Evolutionary conservation across 2,113 vertebrate genomes (phyloP), one percentile per base, ranked within the genome.

Genomic region (Onychostruthus taczanowskii): DNA sequence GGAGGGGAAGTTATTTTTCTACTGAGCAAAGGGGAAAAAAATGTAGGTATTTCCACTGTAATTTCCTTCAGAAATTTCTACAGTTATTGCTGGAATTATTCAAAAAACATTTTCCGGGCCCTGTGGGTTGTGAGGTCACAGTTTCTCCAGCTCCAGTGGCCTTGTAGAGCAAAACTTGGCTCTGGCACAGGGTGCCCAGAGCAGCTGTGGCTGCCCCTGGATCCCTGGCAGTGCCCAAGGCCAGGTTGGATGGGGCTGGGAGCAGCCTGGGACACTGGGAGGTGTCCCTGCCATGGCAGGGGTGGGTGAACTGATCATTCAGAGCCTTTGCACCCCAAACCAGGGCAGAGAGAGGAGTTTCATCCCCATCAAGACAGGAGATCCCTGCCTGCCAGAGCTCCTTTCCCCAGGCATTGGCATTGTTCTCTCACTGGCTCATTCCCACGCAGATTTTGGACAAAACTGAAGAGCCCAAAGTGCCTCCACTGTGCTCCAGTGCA

Each of bases 51-150:
- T 93, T 84, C 74, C 19, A 52, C 20, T n/a, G 19, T 16, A 3
- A 63, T 84, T 91, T 93, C 46, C 69, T 19, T 84, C 11, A 63
- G 46, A 83, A 92, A 69, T 77, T 72, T 61, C 70, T 61, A 37
- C 28, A 39, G 37, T 15, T 15, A 9, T 72, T 70, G 53, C 33
- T 68, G 49, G 37, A 22, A 26, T 63, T 28, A 56, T 58, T 86
- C 13, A 73, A 50, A 83, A 53, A 28, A 0, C 4, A 10, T 43
- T 74, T 69, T 61, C 33, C 0, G 0, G 23, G 31, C 17, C 1
- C 13, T 59, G 35, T 21, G 17, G 5, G 14, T 73, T 72, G 20
- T 17, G 22, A 5, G 6, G 13, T 76, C 70, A 47, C 53, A n/a
- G 22, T 19, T 87, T 76, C 46, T 76, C 24, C 84, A 69, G 44